A percentile compares a stretch with the other conserved stretches of the same genome.
These are phyloP conservation scores for Neostethus bicornis DNA, from an alignment of 2,797 vertebrate genomes.

Conservation along the genomic window DNA sequence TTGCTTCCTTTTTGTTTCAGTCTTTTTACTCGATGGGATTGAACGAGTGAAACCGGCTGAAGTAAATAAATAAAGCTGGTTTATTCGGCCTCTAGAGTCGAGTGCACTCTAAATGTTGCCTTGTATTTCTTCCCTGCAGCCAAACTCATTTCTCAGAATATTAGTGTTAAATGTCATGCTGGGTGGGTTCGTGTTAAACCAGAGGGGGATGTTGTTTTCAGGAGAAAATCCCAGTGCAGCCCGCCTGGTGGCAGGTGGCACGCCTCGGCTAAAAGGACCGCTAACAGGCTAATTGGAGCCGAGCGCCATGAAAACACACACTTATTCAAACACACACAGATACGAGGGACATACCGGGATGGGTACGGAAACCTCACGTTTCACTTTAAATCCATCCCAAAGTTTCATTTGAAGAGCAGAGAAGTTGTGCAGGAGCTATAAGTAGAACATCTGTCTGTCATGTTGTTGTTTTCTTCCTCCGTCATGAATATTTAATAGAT, in stretches of 20 bases:
- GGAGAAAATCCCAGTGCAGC: conserved; percentile 20
- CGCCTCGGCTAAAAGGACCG: conserved; percentile 53
- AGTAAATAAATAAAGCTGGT: conserved; percentile 34
- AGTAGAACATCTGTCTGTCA: no score
- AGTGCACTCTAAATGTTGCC: conserved; percentile 16
- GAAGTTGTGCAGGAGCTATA: no score
- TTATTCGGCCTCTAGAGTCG: conserved; percentile 18
- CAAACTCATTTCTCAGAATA: conserved; percentile 60
- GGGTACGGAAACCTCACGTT: no score
- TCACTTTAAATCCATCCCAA: no score
- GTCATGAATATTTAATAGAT: no score
- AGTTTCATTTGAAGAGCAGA: no score
- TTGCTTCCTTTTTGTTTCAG: no score
- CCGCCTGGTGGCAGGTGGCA: conserved; percentile 57
- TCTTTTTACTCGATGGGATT: no score
- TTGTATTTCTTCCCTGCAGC: conserved; percentile 25
- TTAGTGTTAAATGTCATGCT: conserved; percentile 25
- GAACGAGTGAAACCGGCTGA: not conserved
- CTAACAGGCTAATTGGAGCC: conserved; percentile 53
- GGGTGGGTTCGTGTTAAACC: conserved; percentile 46
- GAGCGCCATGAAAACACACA: conserved; percentile 4
- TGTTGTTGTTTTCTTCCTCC: no score
- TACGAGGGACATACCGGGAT: not conserved
- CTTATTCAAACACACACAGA: conserved; percentile 11
- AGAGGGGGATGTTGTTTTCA: conserved; percentile 16